Base-by-base conservation (phyloP, 2,888 invertebrate species). In the Polydrusus tereticollis region DNA sequence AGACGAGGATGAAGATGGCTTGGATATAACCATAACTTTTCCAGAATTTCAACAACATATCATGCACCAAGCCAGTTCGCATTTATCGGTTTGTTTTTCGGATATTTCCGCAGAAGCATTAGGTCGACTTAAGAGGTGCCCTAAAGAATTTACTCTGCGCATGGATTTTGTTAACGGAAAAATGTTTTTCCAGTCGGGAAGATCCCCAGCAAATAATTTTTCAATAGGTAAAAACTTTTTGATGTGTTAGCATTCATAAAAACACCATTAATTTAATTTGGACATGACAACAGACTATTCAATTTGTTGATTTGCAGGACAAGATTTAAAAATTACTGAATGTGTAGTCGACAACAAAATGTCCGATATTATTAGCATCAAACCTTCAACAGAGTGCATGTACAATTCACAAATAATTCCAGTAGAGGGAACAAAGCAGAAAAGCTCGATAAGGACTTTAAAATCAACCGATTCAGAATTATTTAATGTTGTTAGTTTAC, bases 81-180 rank as follows among this genome's bases (percentile, higher is more conserved):
- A 75, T 62, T 29, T 77, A 7, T 73, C 77, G 12, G 72, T 77
- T 0, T 69, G 76, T 21, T 58, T 78, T n/a, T 77, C 78, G 7
- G 76, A 76, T 58, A 75, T 78, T 18, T 78, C 78, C 14, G 76
- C 73, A 8, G 78, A 77, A 58, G 77, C 77, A 4, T 55, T 77
- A 6, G 75, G 73, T 20, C 59, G 74, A 18, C 64, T 78, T 21
- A 78, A 77, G 55, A 69, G 77, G 43, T 78, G 78, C 43, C 78
- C 78, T 12, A 78, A 78, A 65, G 77, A 78, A 23, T 78, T 77
- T 55, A 78, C 77, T 1, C 62, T 77, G 41, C 72, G 72, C 14
- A 77, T 78, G 78, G 77, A 78, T 65, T 77, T 78, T 64, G 72
- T 76, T 7, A 74, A 77, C 41, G 77, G 77, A 43, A 76, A 76